Conservation (phyloP, 2,113 vertebrate species). For the Spea multiplicata region DNA sequence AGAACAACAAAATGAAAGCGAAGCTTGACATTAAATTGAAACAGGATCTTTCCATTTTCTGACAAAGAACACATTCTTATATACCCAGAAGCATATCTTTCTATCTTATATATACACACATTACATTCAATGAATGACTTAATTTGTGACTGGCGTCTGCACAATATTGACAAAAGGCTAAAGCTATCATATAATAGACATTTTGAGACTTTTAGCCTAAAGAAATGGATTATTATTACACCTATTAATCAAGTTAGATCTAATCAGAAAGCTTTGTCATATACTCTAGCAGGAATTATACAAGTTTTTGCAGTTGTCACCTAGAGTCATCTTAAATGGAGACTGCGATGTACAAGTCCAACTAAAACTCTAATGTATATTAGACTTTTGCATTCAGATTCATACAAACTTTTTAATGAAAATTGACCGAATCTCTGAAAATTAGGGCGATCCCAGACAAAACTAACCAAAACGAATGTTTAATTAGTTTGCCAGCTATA, state of each 20-base stretch:
- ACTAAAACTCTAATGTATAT: too few species aligned
- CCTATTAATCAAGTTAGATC: conserved; percentile 44
- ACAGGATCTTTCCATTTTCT: conserved; percentile 29
- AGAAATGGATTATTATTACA: conserved; percentile 29
- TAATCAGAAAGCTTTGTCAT: conserved; percentile 2
- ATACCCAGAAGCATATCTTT: conserved; percentile 40
- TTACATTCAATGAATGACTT: conserved; percentile 29
- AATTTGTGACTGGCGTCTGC: conserved; percentile 35
- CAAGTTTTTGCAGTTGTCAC: too few species aligned
- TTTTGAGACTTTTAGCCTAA: conserved; percentile 33
- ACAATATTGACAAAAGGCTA: conserved; percentile 33
- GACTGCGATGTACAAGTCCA: too few species aligned
- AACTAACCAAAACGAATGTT: too few species aligned
- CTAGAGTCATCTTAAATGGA: too few species aligned
- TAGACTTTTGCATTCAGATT: too few species aligned
- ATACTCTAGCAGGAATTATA: too few species aligned
- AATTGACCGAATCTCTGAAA: too few species aligned
- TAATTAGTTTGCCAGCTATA: too few species aligned
- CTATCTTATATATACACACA: conserved; percentile 15
- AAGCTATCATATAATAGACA: conserved; percentile 33
- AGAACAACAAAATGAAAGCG: conserved; percentile 15
- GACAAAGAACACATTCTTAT: conserved; percentile 38
- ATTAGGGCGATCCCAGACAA: too few species aligned
- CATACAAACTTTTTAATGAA: too few species aligned
- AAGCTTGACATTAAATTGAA: conserved; percentile 33